Conservation (phyloP, 2,888 invertebrate genomes). For the Tetramorium bicarinatum region DNA sequence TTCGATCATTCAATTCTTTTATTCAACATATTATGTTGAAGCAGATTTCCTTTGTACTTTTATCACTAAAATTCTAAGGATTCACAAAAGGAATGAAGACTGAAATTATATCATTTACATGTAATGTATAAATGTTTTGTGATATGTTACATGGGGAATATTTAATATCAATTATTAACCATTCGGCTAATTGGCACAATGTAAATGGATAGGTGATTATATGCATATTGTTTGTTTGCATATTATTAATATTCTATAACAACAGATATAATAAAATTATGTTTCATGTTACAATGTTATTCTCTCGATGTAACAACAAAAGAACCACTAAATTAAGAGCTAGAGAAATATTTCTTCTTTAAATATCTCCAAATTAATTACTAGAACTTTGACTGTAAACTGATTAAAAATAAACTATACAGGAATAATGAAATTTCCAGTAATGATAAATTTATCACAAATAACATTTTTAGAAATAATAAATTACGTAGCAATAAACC, state of each 20-base stretch:
- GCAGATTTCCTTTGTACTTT: neutral
- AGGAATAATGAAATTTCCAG: neutral
- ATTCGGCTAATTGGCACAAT: conserved; percentile 34
- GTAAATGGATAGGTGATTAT: conserved; percentile 28
- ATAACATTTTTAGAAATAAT: conserved; percentile 13
- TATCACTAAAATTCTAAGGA: neutral
- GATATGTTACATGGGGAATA: conserved; percentile 18
- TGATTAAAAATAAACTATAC: neutral
- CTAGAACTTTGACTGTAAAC: neutral
- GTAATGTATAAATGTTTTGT: conserved; percentile 1
- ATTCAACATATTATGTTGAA: neutral
- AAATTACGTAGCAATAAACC: neutral
- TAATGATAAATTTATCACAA: conserved; percentile 7
- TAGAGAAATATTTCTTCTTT: neutral
- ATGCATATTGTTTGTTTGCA: neutral
- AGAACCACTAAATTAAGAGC: neutral
- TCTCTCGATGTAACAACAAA: neutral
- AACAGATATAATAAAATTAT: conserved; percentile 46
- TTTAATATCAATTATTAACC: conserved; percentile 35
- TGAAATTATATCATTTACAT: conserved; percentile 22
- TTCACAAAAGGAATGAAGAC: neutral
- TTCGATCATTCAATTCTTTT: neutral
- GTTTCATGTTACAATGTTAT: conserved; percentile 3
- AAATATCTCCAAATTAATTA: neutral
- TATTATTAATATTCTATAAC: conserved; percentile 27